Evolutionary conservation across 1,140 invertebrate genomes (phyloP).

Genomic region (Micrasema minimum): DNA sequence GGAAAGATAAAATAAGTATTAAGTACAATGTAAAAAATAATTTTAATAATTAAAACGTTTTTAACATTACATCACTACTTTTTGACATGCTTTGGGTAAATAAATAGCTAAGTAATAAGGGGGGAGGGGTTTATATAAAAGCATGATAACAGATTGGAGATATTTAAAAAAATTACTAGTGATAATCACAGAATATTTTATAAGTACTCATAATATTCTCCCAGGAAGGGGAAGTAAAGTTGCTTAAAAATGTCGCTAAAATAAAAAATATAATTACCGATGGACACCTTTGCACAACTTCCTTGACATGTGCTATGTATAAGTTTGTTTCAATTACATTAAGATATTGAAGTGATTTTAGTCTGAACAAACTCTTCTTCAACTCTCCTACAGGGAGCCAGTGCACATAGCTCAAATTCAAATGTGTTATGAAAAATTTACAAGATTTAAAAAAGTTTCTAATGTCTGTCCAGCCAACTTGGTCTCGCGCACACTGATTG

Average conservation of each 20-base stretch:
- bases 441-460: neutral
- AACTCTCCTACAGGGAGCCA: slow-evolving; percentile 6
- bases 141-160: too few species aligned
- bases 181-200: too few species aligned
- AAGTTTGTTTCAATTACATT: slow-evolving; percentile 25
- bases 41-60: too few species aligned
- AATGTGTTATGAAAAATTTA: slow-evolving; percentile 8
- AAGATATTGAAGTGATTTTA: slow-evolving; percentile 3
- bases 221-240: too few species aligned
- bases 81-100: too few species aligned
- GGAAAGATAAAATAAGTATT: neutral
- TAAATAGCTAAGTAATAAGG: too few species aligned
- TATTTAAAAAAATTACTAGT: too few species aligned
- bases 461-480: slow-evolving; percentile 8
- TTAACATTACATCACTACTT: too few species aligned
- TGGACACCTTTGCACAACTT: slow-evolving; percentile 3
- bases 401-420: slow-evolving; percentile 24
- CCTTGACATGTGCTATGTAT: slow-evolving; percentile 10
- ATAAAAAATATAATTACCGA: slow-evolving; percentile 6
- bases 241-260: too few species aligned
- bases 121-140: too few species aligned
- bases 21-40: too few species aligned
- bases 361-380: neutral
- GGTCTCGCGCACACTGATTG: neutral
- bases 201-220: too few species aligned